phyloP scores from a whole-genome alignment of 2,797 vertebrate species.

The Danio choprae region DNA sequence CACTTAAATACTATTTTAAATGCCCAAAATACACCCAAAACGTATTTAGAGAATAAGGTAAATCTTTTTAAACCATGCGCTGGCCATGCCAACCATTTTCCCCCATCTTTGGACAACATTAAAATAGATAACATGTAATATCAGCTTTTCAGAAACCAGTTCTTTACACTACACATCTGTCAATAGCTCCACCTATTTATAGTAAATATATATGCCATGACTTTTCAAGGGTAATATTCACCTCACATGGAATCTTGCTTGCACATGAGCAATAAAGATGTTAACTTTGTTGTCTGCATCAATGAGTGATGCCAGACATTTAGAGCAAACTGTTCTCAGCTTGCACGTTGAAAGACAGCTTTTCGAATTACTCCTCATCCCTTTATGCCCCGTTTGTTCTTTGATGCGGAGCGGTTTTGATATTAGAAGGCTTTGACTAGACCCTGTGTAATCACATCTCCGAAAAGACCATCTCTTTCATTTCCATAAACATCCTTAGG shows the following conservation, averaged over 20 bases:
- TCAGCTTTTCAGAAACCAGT: constrained; percentile 35
- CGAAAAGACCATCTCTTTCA: constrained; percentile 9
- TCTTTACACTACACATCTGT: constrained; percentile 40
- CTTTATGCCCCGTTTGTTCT: constrained; percentile 31
- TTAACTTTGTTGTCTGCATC: constrained; percentile 10
- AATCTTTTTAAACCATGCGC: too few relatives aligned
- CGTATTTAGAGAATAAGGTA: too few relatives aligned
- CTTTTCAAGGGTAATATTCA: constrained; percentile 54
- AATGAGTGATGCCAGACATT: constrained; percentile 13
- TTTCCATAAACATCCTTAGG: constrained; percentile 47
- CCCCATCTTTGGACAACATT: background rate
- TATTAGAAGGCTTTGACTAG: constrained; percentile 35
- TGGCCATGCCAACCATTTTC: too few relatives aligned
- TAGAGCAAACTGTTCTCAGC: constrained; percentile 10
- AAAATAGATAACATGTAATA: background rate
- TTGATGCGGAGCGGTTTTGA: constrained; percentile 17
- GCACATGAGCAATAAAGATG: background rate
- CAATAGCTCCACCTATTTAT: constrained; percentile 32
- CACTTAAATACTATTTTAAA: too few relatives aligned
- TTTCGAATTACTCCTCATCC: constrained; percentile 10
- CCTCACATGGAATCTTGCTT: constrained; percentile 16
- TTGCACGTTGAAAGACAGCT: constrained; percentile 3
- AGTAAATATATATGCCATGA: constrained; percentile 38
- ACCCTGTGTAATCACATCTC: constrained; percentile 19
- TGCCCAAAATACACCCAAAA: too few relatives aligned